Percentiles rank a stretch among this genome's conserved stretches.
Evolutionary conservation across 2,797 vertebrate species (phyloP).

Genomic region (Chrysocyon brachyurus): DNA sequence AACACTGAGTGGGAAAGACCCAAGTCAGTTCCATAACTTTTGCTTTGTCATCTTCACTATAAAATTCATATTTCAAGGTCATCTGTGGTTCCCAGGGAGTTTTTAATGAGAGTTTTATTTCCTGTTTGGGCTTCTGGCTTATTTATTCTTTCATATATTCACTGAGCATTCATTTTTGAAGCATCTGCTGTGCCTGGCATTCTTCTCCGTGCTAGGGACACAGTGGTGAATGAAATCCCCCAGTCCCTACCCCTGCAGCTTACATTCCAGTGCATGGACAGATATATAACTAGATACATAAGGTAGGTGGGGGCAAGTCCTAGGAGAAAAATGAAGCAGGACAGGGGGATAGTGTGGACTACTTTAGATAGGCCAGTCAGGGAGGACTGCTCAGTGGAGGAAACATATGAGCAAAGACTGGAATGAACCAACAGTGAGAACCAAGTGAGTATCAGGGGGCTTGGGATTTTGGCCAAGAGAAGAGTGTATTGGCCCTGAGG

Average conservation of each 20-base stretch:
- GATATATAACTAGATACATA: neutral
- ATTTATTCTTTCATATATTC: neutral
- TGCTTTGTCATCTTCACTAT: neutral
- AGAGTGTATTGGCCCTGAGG: neutral
- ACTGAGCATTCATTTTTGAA: neutral
- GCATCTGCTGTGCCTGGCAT: too few species aligned
- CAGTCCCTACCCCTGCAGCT: too few species aligned
- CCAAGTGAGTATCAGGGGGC: neutral
- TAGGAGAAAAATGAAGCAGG: neutral
- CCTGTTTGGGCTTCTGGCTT: neutral
- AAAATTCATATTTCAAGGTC: neutral
- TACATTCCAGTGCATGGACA: too few species aligned
- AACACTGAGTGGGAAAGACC: neutral
- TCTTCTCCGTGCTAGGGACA: neutral
- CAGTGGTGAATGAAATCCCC: too few species aligned
- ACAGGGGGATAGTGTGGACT: too few species aligned
- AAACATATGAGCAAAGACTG: neutral
- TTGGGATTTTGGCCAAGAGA: neutral
- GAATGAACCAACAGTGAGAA: neutral
- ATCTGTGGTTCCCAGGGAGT: neutral
- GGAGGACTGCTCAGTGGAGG: neutral
- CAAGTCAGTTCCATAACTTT: neutral
- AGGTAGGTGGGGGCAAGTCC: neutral
- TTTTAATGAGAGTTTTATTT: neutral
- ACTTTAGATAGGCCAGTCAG: neutral